Evolutionary conservation across 2,113 vertebrate species (phyloP).

Genomic region (Mormyrus iriodes): DNA sequence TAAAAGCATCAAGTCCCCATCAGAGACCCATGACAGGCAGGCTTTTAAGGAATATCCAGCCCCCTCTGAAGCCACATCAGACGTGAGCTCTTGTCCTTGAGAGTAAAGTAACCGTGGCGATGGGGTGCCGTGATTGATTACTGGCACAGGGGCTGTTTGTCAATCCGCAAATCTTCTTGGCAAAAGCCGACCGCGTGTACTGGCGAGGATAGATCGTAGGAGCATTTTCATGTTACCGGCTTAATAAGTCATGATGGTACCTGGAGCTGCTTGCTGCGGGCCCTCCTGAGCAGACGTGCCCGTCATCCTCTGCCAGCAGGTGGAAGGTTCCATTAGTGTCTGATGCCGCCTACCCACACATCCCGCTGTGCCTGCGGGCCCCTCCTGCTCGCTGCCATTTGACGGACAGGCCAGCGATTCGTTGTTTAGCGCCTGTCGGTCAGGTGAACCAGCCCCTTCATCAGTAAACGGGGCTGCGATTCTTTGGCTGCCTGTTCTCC

Average conservation of each 20-base stretch:
- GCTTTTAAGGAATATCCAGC: slow-evolving; percentile 27
- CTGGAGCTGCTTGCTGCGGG: background rate
- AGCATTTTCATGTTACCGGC: slow-evolving; percentile 31
- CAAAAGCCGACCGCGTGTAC: slow-evolving; percentile 18
- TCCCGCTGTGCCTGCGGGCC: background rate
- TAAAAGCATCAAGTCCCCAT: slow-evolving; percentile 21
- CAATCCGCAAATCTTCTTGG: slow-evolving; percentile 32
- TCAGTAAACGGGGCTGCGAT: background rate
- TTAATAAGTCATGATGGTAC: slow-evolving; percentile 40
- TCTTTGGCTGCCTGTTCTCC: background rate
- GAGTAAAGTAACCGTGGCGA: slow-evolving; percentile 36
- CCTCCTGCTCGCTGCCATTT: background rate
- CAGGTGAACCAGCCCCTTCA: background rate
- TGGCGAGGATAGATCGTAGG: slow-evolving; percentile 30
- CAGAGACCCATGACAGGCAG: slow-evolving; percentile 12
- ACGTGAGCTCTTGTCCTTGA: slow-evolving; percentile 39
- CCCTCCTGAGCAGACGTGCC: background rate
- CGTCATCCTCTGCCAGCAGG: background rate
- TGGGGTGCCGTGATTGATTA: slow-evolving; percentile 36
- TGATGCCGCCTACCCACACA: background rate
- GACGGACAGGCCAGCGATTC: background rate
- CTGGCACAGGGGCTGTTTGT: slow-evolving; percentile 29
- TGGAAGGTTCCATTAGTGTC: background rate
- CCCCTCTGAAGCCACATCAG: slow-evolving; percentile 15
- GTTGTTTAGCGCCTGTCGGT: background rate